These are phyloP conservation scores for Mormyrus iriodes DNA, from an alignment of 2,113 vertebrate genomes.

Conservation along the genomic window DNA sequence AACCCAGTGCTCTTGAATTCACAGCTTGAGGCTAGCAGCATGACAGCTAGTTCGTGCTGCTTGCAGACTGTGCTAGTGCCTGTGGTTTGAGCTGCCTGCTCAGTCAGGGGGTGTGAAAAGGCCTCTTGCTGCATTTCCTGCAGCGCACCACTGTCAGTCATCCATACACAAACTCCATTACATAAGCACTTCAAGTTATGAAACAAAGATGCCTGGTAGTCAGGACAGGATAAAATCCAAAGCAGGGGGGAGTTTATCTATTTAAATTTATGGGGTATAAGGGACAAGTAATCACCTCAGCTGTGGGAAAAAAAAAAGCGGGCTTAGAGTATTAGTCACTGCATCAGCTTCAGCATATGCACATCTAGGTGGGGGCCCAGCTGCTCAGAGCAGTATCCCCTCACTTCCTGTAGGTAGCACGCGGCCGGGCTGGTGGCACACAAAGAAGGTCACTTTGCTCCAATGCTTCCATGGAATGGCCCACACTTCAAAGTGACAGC, in stretches of 20 bases:
- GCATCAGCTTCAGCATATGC: too few species aligned
- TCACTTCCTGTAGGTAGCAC: background rate
- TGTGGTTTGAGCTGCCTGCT: background rate
- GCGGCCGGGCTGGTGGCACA: conserved; percentile 32
- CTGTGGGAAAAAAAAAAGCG: background rate
- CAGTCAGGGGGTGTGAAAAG: background rate
- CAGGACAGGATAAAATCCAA: background rate
- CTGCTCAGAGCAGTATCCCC: background rate
- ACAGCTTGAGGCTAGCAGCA: background rate
- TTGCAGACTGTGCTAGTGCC: background rate
- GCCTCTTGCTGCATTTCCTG: background rate
- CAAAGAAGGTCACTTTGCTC: conserved; percentile 29
- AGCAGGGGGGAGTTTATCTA: background rate
- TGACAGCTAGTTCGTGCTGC: background rate
- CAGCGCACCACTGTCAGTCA: background rate
- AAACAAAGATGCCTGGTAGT: background rate
- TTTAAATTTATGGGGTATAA: background rate
- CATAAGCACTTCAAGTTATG: background rate
- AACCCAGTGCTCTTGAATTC: background rate
- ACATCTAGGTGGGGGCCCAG: background rate
- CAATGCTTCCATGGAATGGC: conserved; percentile 44
- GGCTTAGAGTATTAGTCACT: background rate
- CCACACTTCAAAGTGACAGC: conserved; percentile 53
- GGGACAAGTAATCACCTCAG: background rate
- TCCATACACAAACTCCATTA: background rate